Evolutionary conservation across 1,140 invertebrate species (phyloP).

Genomic region (Vanessa tameamea): DNA sequence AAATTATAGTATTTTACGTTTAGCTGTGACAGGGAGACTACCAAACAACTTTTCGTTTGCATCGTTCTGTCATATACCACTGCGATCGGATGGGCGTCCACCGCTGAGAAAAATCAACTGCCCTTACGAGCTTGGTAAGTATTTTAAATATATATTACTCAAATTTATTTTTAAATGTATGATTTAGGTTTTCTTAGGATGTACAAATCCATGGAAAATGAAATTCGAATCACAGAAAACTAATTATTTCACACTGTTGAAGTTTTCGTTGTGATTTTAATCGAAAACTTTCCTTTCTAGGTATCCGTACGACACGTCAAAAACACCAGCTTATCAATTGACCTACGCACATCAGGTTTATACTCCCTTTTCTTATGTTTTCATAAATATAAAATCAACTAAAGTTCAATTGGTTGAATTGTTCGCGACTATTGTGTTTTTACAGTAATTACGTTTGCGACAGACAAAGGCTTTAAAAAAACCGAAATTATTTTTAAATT

Average conservation of each 20-base stretch:
- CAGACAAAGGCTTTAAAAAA: no score
- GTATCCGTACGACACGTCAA: slow-evolving; percentile 78
- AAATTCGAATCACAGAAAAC: no score
- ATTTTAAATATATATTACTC: not conserved
- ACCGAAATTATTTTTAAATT: no score
- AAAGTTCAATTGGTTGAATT: no score
- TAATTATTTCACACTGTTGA: no score
- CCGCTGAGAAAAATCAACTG: slow-evolving; percentile 46
- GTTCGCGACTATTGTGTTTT: no score
- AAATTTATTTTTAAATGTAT: no score
- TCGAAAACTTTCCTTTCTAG: slow-evolving; percentile 40
- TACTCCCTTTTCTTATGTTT: not conserved
- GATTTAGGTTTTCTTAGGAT: no score
- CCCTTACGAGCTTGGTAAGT: slow-evolving; percentile 44
- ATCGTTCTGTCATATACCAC: slow-evolving; percentile 45
- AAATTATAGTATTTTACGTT: slow-evolving; percentile 6
- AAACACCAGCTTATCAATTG: slow-evolving; percentile 74
- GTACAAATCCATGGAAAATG: no score
- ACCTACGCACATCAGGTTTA: slow-evolving; percentile 65
- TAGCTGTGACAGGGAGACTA: slow-evolving; percentile 49
- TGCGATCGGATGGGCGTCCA: slow-evolving; percentile 48
- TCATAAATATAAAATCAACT: not conserved
- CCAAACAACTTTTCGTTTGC: slow-evolving; percentile 39
- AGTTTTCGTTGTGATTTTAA: no score
- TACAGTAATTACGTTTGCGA: no score